Conservation (phyloP, 1,140 invertebrate genomes). For the Saccostrea cuccullata region DNA sequence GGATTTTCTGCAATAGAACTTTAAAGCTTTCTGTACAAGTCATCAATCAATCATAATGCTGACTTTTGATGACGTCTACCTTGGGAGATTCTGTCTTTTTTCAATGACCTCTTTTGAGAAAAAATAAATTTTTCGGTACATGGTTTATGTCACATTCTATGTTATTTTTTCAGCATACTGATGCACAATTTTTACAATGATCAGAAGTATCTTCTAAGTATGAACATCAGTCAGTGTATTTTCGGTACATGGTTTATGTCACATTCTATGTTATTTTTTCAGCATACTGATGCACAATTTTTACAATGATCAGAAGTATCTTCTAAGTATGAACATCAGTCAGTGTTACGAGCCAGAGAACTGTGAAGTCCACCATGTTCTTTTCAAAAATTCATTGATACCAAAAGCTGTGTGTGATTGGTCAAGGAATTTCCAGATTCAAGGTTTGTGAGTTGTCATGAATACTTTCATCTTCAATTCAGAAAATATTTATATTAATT, state of each 20-base stretch:
- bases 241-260: too few relatives aligned
- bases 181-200: slow-evolving; percentile 36
- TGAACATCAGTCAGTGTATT: slow-evolving; percentile 34
- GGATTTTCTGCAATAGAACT: too few relatives aligned
- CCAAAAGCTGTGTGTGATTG: slow-evolving; percentile 32
- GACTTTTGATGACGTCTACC: too few relatives aligned
- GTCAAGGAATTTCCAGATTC: background rate
- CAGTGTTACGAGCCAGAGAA: slow-evolving; percentile 9
- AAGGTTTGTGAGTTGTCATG: background rate
- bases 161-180: background rate
- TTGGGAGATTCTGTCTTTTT: too few relatives aligned
- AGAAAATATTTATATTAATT: too few relatives aligned
- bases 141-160: too few relatives aligned
- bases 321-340: too few relatives aligned
- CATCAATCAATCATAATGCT: too few relatives aligned
- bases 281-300: slow-evolving; percentile 28
- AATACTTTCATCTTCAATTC: too few relatives aligned
- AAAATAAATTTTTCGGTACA: too few relatives aligned
- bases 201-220: slow-evolving; percentile 14
- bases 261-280: background rate
- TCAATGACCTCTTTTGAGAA: too few relatives aligned
- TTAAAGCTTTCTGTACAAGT: too few relatives aligned
- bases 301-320: slow-evolving; percentile 27
- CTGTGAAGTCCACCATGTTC: background rate
- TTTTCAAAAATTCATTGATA: slow-evolving; percentile 14